Evolutionary conservation across 2,797 vertebrate species (phyloP), one percentile per base, ranked within the genome.

Genomic region (Eulemur coronatus): DNA sequence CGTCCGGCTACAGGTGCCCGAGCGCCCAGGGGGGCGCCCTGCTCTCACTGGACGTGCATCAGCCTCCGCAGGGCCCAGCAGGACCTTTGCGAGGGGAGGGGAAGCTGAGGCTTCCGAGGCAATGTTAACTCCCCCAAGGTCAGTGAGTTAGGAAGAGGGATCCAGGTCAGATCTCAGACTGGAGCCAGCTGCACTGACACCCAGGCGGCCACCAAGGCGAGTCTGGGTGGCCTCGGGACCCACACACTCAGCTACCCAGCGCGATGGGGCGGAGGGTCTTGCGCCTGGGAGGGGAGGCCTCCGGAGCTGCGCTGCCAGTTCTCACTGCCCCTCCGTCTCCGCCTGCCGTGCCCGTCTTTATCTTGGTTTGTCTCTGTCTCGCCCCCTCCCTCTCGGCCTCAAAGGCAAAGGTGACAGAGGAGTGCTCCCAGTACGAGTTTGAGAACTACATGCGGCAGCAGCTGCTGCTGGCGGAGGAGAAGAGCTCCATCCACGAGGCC

Each of bases 381-480:
- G 7, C 33, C 5, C 43, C 15, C 6, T 46, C 12, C 26, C 35
- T 43, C 48, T 33, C 13, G 20, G 48, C 69, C 46, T 65, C 20
- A 0, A 0, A 99, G 99, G 99, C 98, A 4, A 99, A 99, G 98
- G 99, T 99, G 95, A 99, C 99, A 0, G 99, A 99, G 97, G 99
- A 99, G 98, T 99, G 99, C 55, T 99, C 99, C 0, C 99, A 99
- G 98, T 99, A 99, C 0, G 99, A 99, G 98, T 99, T 99, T 33
- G 99, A 99, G 98, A 99, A 99, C 99, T 99, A 99, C 99, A 99
- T 99, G 99, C 99, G 99, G 82, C 99, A 99, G 98, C 99, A 99
- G 98, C 99, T 99, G 97, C 98, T 99, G 98, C 98, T 99, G 98
- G 99, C 99, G 0, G 99, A 99, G 98, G 99, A 99, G 98, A 99